Evolutionary conservation across 1,140 invertebrate genomes (phyloP), one percentile per base, ranked within the genome.

Genomic region (Heliconius congener): DNA sequence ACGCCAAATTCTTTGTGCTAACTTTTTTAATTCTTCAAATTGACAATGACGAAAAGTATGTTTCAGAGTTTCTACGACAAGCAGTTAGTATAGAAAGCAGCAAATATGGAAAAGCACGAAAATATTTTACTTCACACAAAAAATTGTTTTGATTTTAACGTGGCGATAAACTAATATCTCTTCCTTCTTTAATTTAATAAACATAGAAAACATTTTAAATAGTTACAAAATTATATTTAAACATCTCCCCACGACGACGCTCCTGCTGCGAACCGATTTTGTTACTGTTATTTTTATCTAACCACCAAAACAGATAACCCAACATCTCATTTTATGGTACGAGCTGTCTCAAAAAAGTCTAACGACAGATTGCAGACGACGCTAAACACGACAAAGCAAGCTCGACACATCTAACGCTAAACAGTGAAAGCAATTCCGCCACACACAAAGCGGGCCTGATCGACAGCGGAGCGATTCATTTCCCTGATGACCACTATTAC

Each of bases 401-500:
- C 60, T 16, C 9, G 8, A 66, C 27, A 89, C 80, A 81, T 84
- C 81, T 71, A 81, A 82, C 86, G 74, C 76, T 77, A 81, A 37
- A 82, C 79, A 77, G 73, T 77, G 86, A 88, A 91, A 89, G 85
- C 87, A 84, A 90, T 92, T 88, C 85, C 83, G 85, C 85, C 83
- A 88, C 79, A 85, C 82, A 85, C 86, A 84, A 76, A 78, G 82
- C 85, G 71, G 60, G 86, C 85, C 90, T 84, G 83, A 85, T 81
- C 84, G 81, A 82, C 85, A 85, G 81, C 82, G 34, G 77, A 81
- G 81, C 89, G 81, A 91, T 91, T 90, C 90, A 93, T 93, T 94
- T 89, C 86, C 87, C 87, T 94, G 91, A 93, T 94, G 91, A 90
- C 85, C 85, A 82, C 88, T 90, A 94, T 93, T 93, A 92, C 87